Conservation (phyloP, 2,888 invertebrate genomes). For the Ellobium chinense region DNA sequence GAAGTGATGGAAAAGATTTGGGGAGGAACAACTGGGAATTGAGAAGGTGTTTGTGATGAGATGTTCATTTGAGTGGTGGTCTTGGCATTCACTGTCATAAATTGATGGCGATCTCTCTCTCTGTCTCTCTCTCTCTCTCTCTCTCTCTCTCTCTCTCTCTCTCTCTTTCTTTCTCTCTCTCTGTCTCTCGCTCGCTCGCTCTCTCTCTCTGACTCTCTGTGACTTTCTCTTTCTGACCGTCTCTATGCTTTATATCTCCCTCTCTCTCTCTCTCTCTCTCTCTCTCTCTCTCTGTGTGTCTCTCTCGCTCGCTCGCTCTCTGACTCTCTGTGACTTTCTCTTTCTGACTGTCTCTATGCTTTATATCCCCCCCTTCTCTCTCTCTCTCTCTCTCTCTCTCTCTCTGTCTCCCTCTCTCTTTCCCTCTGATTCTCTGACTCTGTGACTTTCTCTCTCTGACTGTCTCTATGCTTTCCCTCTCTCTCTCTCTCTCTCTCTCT, state of each 20-base stretch:
- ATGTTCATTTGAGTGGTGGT: neutral
- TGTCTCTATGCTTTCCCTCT: conserved; percentile 11
- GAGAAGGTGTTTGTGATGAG: neutral
- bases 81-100: neutral
- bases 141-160: neutral
- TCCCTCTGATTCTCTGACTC: neutral
- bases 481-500: conserved; percentile 21
- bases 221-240: no score
- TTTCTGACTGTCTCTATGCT: neutral
- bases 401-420: neutral
- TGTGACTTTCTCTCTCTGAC: neutral
- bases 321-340: neutral
- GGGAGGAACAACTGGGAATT: neutral
- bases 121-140: neutral
- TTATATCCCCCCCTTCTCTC: neutral
- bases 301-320: neutral
- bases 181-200: neutral
- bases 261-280: neutral
- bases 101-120: neutral
- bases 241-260: neutral
- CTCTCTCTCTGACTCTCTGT: neutral
- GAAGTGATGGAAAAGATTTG: neutral
- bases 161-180: neutral
- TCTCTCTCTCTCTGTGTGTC: neutral
- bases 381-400: neutral